These are phyloP conservation scores for Pangasianodon gigas DNA, from an alignment of 2,113 vertebrate species.

Conservation along the genomic window DNA sequence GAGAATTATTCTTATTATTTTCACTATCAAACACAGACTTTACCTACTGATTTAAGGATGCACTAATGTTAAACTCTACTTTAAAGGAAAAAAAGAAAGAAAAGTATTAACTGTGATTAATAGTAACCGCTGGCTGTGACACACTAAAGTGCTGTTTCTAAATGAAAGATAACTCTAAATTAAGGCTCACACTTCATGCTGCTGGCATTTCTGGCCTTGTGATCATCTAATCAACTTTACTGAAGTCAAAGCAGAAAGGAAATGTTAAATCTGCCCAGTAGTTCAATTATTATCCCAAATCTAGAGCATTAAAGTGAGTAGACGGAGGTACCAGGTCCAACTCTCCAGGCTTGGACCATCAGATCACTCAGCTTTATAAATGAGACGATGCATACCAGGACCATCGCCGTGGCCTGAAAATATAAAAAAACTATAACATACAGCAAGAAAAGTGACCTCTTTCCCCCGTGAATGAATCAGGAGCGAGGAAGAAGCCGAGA, in stretches of 20 bases:
- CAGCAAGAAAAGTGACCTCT: background rate
- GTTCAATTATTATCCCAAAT: background rate
- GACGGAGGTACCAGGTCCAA: background rate
- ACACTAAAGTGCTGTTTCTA: background rate
- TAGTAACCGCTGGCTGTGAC: background rate
- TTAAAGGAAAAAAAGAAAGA: background rate
- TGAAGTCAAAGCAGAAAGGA: background rate
- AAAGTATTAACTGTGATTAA: background rate
- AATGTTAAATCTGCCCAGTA: background rate
- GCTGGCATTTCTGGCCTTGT: background rate
- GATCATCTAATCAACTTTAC: background rate
- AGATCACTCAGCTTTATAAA: background rate
- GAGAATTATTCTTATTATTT: background rate
- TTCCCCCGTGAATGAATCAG: background rate
- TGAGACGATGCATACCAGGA: background rate
- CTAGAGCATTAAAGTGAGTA: background rate
- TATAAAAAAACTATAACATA: background rate
- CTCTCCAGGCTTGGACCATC: background rate
- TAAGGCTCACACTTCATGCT: background rate
- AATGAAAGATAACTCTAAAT: background rate
- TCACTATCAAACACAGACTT: background rate
- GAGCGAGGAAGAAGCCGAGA: slow-evolving; percentile 48
- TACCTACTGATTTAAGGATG: background rate
- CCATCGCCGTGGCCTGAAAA: background rate
- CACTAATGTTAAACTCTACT: background rate